Percentiles rank a stretch among this genome's conserved stretches.
Evolutionary conservation across 2,797 vertebrate genomes (phyloP).

Genomic region (Calcarius lapponicus): DNA sequence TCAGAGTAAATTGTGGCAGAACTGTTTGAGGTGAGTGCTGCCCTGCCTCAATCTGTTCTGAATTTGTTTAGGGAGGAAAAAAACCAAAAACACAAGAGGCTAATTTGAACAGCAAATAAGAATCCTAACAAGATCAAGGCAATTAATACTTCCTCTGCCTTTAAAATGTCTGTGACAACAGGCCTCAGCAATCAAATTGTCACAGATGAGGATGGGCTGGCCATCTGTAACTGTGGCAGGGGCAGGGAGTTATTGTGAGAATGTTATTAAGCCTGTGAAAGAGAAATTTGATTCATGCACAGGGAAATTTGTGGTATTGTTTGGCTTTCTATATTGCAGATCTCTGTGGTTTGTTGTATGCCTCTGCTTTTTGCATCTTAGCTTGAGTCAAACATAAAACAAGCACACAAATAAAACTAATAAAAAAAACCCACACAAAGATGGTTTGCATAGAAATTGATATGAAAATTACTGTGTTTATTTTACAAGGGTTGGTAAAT

Average conservation of each 20-base stretch:
- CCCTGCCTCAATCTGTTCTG: neutral
- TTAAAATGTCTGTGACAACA: neutral
- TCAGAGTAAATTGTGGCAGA: neutral
- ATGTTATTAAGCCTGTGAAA: neutral
- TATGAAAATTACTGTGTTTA: neutral
- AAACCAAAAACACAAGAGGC: neutral
- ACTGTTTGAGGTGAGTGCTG: neutral
- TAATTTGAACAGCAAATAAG: constrained; percentile 11
- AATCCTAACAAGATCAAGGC: neutral
- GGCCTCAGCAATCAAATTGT: neutral
- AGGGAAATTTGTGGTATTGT: neutral
- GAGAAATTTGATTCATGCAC: neutral
- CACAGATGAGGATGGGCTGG: neutral
- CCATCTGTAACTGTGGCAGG: neutral
- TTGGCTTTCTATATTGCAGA: neutral
- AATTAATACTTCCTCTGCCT: constrained; percentile 9
- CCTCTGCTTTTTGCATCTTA: neutral
- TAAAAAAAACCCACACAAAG: neutral
- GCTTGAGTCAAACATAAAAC: neutral
- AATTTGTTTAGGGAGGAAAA: neutral
- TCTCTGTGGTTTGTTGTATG: neutral
- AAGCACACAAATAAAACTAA: neutral
- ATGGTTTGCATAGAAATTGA: neutral
- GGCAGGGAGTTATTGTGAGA: neutral
- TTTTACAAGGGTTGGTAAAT: neutral